Base-by-base conservation (phyloP, 2,797 vertebrate species). In the Falco cherrug region DNA sequence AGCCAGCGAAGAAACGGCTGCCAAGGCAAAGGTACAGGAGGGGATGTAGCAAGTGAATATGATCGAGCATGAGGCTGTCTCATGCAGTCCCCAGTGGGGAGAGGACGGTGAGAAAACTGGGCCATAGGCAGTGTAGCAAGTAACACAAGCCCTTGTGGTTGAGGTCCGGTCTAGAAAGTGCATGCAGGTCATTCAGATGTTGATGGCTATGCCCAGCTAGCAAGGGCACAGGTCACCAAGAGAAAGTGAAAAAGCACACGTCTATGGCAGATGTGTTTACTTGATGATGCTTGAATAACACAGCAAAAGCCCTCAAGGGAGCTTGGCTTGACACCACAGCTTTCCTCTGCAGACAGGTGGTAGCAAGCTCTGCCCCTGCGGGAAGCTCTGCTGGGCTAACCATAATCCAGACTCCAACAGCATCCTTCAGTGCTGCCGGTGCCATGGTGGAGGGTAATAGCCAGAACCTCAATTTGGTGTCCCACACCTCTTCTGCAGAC, bases 401-500 rank as follows among this genome's bases (percentile, higher is more conserved):
- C 13, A 11, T 48, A 80, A 39, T n/a, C 21, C 41, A 70, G 33
- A 56, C 33, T 54, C 33, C 35, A 41, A 6, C 0, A 1, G 10
- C 35, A 11, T 39, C 45, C 39, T 48, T 57, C 2, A 1, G 24
- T 54, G 45, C 35, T 75, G 47, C 19, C 57, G 79, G 31, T 2
- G 1, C 14, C 11, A n/a, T 1, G 1, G 31, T 10, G 54, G 12
- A 69, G 15, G 16, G 48, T 22, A n/a, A 31, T 0, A 2, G 16
- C 14, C 39, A 60, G 45, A 75, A 54, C 26, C 10, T 60, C 45
- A 26, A 0, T 57, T 47, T 16, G 3, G 45, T 75, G 50, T 12
- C 13, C 14, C 37, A 63, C 45, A 28, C 5, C 19, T 54, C 31
- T 35, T 76, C 63, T 56, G 28, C 21, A 39, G 45, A n/a, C 28